Percentiles rank a stretch among this genome's conserved stretches.
These are phyloP conservation scores for Pteromalus puparum DNA, from an alignment of 1,140 invertebrate species.

Conservation along the genomic window DNA sequence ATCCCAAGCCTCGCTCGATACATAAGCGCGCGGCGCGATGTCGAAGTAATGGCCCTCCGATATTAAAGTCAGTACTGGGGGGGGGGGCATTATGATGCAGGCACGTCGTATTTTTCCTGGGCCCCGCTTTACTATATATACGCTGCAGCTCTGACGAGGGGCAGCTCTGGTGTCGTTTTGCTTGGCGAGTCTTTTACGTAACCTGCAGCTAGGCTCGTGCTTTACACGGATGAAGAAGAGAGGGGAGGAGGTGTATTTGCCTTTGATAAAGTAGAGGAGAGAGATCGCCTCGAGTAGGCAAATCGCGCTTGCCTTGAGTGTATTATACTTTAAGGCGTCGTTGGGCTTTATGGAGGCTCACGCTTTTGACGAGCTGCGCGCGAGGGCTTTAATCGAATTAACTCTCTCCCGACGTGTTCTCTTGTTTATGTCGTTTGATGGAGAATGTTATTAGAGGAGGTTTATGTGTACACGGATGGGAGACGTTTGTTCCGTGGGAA, in stretches of 20 bases:
- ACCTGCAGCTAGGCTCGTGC: not conserved
- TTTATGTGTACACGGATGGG: too few relatives aligned
- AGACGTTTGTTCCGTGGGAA: too few relatives aligned
- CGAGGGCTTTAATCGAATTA: not conserved
- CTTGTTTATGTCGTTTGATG: not conserved
- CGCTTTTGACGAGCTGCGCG: not conserved
- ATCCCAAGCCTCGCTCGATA: not conserved
- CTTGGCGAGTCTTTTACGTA: not conserved
- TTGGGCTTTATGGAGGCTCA: not conserved
- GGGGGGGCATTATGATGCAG: not conserved
- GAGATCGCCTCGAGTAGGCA: not conserved
- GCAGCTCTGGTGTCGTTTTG: not conserved
- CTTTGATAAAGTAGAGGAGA: conserved; percentile 44
- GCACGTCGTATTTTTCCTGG: conserved; percentile 12
- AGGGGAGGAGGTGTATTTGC: conserved; percentile 26
- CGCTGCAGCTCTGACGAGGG: not conserved
- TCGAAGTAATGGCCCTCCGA: conserved; percentile 12
- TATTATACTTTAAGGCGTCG: not conserved
- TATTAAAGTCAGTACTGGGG: conserved; percentile 22
- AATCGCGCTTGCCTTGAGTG: not conserved
- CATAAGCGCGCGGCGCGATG: not conserved
- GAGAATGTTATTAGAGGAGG: too few relatives aligned
- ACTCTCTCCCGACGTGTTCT: not conserved
- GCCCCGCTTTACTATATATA: not conserved
- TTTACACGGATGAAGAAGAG: not conserved